Percentiles rank a stretch among this genome's conserved stretches.
Evolutionary conservation across 2,797 vertebrate genomes (phyloP).

Genomic region (Antrozous pallidus): DNA sequence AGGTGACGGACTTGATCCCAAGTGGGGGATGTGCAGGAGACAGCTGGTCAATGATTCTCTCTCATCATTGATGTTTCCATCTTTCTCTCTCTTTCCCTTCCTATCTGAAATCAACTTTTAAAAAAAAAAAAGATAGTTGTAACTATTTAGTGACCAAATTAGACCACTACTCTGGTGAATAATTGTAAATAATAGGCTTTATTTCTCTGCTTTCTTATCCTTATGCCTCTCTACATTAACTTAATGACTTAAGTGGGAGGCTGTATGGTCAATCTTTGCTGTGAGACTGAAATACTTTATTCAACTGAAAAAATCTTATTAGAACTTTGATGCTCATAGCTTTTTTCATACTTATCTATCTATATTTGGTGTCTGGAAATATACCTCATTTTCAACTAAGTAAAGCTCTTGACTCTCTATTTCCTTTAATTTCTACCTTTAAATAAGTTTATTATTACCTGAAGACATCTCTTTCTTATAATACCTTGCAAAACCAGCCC

Average conservation of each 20-base stretch:
- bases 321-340: neutral
- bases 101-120: no score
- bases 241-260: neutral
- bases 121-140: neutral
- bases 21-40: no score
- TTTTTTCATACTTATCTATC: neutral
- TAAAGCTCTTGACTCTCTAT: neutral
- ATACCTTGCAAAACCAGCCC: neutral
- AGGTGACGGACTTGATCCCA: no score
- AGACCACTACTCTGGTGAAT: neutral
- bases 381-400: neutral
- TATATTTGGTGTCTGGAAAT: neutral
- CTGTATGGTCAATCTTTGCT: neutral
- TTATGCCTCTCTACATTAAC: neutral
- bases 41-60: no score
- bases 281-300: neutral
- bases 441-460: neutral
- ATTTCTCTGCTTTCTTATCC: neutral
- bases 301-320: neutral
- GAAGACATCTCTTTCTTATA: neutral
- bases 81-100: no score
- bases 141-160: neutral
- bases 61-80: no score
- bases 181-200: neutral
- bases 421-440: neutral